Evolutionary conservation across 2,113 vertebrate genomes (phyloP).

Genomic region (Gallinago paraguaiae): DNA sequence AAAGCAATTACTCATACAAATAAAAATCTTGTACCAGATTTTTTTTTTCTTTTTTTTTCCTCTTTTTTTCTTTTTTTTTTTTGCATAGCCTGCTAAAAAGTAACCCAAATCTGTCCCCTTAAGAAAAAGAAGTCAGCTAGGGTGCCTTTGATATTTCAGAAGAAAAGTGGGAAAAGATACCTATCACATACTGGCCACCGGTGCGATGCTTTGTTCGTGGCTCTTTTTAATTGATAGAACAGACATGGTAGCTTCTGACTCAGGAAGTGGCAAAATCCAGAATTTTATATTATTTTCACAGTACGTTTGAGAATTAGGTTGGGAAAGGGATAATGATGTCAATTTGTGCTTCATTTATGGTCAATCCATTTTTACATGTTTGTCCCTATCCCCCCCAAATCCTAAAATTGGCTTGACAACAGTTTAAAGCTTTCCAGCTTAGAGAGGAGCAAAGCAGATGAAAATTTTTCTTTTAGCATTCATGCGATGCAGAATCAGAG

Average conservation of each 20-base stretch:
- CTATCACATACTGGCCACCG: background rate
- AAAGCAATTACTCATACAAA: constrained; percentile 36
- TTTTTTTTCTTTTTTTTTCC: background rate
- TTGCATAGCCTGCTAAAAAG: background rate
- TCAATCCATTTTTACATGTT: constrained; percentile 44
- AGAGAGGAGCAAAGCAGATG: background rate
- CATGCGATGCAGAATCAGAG: constrained; percentile 32
- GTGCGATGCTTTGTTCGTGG: background rate
- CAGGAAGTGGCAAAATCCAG: background rate
- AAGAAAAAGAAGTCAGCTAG: background rate
- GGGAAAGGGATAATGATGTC: constrained; percentile 32
- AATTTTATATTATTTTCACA: constrained; percentile 10
- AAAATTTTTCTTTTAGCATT: constrained; percentile 46
- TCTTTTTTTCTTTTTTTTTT: background rate
- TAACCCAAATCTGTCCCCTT: background rate
- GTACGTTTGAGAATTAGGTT: constrained; percentile 25
- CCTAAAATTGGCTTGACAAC: constrained; percentile 22
- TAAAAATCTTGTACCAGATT: background rate
- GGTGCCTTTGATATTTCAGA: constrained; percentile 23
- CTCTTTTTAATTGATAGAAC: background rate
- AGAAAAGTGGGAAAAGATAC: constrained; percentile 2
- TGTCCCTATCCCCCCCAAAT: background rate
- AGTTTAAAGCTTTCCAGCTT: background rate
- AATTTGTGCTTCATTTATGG: constrained; percentile 30
- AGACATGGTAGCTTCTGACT: background rate